Evolutionary conservation across 1,140 invertebrate genomes (phyloP).

Genomic region (Lasioglossum baleicum): DNA sequence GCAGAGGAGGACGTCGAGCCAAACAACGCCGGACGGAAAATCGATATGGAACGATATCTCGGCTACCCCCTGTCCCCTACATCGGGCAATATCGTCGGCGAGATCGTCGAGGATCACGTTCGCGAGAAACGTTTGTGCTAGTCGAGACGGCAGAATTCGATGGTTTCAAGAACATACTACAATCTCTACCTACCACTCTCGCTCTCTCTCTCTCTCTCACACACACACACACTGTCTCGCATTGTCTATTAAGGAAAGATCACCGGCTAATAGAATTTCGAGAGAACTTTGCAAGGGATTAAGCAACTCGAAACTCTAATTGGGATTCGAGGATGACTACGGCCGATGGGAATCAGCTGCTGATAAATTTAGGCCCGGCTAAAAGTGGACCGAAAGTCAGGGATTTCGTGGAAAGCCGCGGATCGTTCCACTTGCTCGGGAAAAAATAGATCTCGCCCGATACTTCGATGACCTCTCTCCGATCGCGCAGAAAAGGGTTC

Average conservation of each 20-base stretch:
- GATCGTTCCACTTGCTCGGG: background rate
- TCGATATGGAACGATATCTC: constrained; percentile 5
- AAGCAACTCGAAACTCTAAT: constrained; percentile 6
- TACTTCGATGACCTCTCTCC: too few species aligned
- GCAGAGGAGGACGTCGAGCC: background rate
- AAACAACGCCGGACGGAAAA: constrained; percentile 5
- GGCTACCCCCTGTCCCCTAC: background rate
- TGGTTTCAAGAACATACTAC: background rate
- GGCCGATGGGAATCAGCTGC: background rate
- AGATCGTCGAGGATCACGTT: background rate
- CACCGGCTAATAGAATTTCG: background rate
- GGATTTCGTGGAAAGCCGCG: background rate
- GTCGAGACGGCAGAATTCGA: background rate
- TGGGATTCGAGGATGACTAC: background rate
- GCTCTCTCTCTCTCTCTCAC: too few species aligned
- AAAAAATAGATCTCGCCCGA: too few species aligned
- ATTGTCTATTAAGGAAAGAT: background rate
- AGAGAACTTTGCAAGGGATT: background rate
- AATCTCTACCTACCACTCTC: too few species aligned
- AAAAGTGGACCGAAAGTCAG: background rate
- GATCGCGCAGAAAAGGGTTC: too few species aligned
- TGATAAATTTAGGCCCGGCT: background rate
- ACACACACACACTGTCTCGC: too few species aligned
- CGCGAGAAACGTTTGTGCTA: background rate
- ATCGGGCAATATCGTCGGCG: background rate